Conservation (phyloP, 2,888 invertebrate genomes). For the Catocala fraxini region DNA sequence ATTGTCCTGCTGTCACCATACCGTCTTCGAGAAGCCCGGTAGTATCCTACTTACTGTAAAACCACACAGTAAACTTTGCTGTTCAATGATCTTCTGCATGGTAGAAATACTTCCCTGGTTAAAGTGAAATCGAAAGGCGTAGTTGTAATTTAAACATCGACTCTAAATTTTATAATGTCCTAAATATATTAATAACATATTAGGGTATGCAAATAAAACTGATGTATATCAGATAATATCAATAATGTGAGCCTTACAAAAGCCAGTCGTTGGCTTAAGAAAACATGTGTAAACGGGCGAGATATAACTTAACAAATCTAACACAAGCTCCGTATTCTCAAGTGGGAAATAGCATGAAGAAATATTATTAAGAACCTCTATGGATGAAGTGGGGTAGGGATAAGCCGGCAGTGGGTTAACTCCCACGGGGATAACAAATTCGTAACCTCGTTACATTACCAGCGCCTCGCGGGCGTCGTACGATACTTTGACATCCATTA, state of each 20-base stretch:
- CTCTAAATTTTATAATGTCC: no score
- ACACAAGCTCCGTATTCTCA: conserved; percentile 40
- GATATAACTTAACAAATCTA: conserved; percentile 44
- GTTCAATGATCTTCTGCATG: no score
- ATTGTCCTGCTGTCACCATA: no score
- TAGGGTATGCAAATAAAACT: no score
- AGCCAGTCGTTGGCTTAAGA: neutral
- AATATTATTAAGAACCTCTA: conserved; percentile 60
- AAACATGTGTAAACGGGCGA: conserved; percentile 32
- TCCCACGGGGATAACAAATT: conserved; percentile 64
- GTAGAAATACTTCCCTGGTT: no score
- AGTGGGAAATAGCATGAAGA: conserved; percentile 54
- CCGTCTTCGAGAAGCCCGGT: no score
- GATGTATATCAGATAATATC: no score
- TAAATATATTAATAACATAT: no score
- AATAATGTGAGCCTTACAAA: neutral
- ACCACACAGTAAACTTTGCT: no score
- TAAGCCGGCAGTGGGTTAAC: conserved; percentile 52
- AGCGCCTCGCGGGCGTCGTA: conserved; percentile 52
- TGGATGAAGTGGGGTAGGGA: conserved; percentile 53
- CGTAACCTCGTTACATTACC: conserved; percentile 58
- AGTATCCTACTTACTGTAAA: no score
- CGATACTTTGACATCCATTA: conserved; percentile 62
- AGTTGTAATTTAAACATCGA: no score
- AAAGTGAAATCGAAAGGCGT: no score